phyloP scores from a whole-genome alignment of 92 coral and sea anemone genomes.

The Meandrina meandrites region DNA sequence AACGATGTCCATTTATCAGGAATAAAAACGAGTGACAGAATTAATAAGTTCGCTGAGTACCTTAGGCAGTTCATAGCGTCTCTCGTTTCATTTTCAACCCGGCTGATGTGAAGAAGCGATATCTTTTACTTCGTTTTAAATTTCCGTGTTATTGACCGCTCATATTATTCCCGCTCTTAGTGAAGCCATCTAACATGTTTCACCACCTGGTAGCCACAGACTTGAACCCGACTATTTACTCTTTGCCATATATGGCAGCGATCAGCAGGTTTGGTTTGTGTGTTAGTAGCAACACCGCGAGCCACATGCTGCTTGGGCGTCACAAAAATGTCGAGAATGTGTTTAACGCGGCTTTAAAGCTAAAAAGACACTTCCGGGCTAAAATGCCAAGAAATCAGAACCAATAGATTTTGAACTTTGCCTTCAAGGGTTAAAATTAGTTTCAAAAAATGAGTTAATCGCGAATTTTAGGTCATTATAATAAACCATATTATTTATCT shows the following conservation, averaged over 20 bases:
- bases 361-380: neutral
- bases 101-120: neutral
- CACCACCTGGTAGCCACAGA: conserved; percentile 50
- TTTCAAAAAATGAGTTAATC: conserved; percentile 4
- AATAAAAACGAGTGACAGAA: neutral
- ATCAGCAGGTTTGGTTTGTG: conserved; percentile 47
- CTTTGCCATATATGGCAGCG: conserved; percentile 61
- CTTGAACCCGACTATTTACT: conserved; percentile 65
- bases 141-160: conserved; percentile 2
- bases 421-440: neutral
- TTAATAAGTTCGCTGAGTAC: neutral
- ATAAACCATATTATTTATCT: neutral
- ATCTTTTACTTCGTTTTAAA: neutral
- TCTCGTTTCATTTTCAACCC: neutral
- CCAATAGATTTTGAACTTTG: neutral
- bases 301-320: conserved; percentile 61
- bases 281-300: conserved; percentile 52
- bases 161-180: neutral
- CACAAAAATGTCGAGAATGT: conserved; percentile 40
- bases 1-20: neutral
- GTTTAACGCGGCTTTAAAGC: neutral
- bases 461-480: neutral
- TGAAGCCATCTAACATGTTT: conserved; percentile 20
- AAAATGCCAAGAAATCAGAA: neutral
- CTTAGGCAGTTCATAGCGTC: conserved; percentile 18